Evolutionary conservation across 2,113 vertebrate genomes (phyloP).

Genomic region (Anguilla rostrata): DNA sequence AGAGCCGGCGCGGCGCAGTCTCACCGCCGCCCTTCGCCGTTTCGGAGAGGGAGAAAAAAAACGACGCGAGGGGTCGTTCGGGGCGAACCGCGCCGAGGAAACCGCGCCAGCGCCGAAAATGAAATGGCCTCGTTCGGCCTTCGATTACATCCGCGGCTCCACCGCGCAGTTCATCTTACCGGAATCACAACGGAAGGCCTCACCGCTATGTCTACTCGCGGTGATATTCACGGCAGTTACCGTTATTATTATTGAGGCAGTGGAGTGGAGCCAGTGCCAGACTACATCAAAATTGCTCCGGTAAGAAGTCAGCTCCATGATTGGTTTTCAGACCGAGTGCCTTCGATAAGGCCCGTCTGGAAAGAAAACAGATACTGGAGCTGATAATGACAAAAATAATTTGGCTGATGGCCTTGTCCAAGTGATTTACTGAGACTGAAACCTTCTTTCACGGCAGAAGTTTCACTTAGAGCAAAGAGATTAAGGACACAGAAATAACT

Average conservation of each 20-base stretch:
- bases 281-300: slow-evolving; percentile 41
- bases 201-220: slow-evolving; percentile 43
- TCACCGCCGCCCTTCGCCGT: not conserved
- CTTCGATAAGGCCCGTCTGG: slow-evolving; percentile 36
- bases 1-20: not conserved
- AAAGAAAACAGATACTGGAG: slow-evolving; percentile 48
- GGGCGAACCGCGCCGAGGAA: not conserved
- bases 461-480: slow-evolving; percentile 43
- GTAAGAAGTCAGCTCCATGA: slow-evolving; percentile 48
- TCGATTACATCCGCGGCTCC: slow-evolving; percentile 47
- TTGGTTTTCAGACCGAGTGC: slow-evolving; percentile 43
- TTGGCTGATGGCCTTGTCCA: slow-evolving; percentile 42
- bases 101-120: not conserved
- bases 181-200: slow-evolving; percentile 38
- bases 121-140: slow-evolving; percentile 46
- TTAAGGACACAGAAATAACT: slow-evolving; percentile 48
- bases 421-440: slow-evolving; percentile 49
- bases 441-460: slow-evolving; percentile 50
- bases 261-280: slow-evolving; percentile 22
- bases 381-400: slow-evolving; percentile 57
- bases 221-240: slow-evolving; percentile 61
- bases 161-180: slow-evolving; percentile 50
- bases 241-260: slow-evolving; percentile 54
- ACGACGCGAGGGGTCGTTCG: not conserved
- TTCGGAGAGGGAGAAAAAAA: slow-evolving; percentile 9